Evolutionary conservation across 2,113 vertebrate species (phyloP).

Genomic region (Pangasianodon gigas): DNA sequence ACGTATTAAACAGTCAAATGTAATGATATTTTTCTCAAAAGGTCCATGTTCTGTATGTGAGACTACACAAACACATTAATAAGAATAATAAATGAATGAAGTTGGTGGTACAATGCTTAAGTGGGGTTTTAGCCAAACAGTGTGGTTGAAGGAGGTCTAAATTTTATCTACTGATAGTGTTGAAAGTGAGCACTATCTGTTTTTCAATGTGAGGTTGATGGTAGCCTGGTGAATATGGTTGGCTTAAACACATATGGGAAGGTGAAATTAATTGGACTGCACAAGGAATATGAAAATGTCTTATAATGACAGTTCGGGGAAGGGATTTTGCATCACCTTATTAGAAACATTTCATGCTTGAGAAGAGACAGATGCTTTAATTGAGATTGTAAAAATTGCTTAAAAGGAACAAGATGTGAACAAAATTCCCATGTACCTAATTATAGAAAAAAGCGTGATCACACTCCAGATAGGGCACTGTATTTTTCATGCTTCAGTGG

Average conservation of each 20-base stretch:
- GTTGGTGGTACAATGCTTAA: background rate
- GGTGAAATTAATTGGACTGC: constrained; percentile 4
- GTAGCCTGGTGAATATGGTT: background rate
- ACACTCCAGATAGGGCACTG: background rate
- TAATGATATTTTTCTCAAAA: constrained; percentile 6
- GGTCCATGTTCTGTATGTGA: background rate
- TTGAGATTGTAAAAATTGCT: constrained; percentile 6
- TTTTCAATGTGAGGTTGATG: background rate
- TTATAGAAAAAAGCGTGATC: background rate
- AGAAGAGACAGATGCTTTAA: background rate
- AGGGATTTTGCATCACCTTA: background rate
- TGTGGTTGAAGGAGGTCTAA: too few relatives aligned
- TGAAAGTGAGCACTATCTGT: background rate
- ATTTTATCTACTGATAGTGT: background rate
- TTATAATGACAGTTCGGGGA: background rate
- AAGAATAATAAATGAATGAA: background rate
- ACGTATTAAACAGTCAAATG: background rate
- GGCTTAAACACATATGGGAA: background rate
- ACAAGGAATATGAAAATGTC: background rate
- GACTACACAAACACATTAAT: background rate
- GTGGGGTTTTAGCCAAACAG: background rate
- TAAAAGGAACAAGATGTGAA: background rate
- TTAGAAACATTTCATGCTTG: background rate
- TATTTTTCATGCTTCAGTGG: background rate
- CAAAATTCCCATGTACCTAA: background rate